Evolutionary conservation across 2,797 vertebrate species (phyloP), one percentile per base, ranked within the genome.

Genomic region (Loriculus beryllinus): DNA sequence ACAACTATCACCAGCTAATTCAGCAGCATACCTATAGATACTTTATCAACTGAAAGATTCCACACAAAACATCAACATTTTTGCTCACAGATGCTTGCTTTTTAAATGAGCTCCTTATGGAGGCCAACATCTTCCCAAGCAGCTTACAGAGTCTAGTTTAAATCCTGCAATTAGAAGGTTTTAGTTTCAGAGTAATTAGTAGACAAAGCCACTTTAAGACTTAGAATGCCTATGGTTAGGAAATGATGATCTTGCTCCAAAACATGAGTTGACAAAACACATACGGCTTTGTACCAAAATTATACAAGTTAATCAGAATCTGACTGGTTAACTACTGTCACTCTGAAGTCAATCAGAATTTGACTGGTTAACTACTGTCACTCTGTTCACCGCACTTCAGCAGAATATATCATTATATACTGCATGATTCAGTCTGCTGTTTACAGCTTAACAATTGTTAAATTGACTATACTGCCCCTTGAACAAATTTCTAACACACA

Each of bases 81-180:
- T 87, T 62, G 19, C 35, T 72, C 29, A 71, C 0, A 3, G 62
- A 92, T 56, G 28, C 23, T 39, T 62, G 33, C 35, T 90, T 93
- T 88, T 79, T 47, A 81, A 69, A 62, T 4, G 14, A 72, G 72
- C 21, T 64, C 70, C 62, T 90, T 31, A 80, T 10, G 19, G 43
- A 92, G 29, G 28, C 51, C 67, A 87, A 86, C 87, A 92, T 26
- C 88, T 80, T 75, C 59, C 85, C 0, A 0, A 94, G 67, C 47
- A 70, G 91, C 86, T 97, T 97, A 94, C 14, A 31, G 12, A 0
- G 2, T 82, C 91, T 93, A 82, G 37, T 70, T 89, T 92, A 96
- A 95, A 96, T 94, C 97, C 91, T 90, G 37, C 90, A 95, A 91
- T 96, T 96, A 97, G 49, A 45, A 94, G 74, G 45, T 42, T 93